Conservation (phyloP, 2,797 vertebrate genomes). For the Darevskia nairensis region DNA sequence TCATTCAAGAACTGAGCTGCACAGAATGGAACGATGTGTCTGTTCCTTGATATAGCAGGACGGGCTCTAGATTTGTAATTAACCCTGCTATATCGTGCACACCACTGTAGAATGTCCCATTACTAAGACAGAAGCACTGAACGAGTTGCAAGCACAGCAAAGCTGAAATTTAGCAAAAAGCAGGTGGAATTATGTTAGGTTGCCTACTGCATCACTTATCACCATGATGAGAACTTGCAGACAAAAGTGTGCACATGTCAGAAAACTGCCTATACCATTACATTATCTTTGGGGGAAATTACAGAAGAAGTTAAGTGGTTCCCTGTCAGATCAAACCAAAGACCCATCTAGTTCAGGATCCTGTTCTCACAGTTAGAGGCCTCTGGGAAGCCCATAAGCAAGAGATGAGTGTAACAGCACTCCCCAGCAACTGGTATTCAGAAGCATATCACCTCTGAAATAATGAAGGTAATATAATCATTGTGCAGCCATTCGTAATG, state of each 20-base stretch:
- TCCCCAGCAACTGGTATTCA: too few relatives aligned
- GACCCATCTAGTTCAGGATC: too few relatives aligned
- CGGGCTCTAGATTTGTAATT: background rate
- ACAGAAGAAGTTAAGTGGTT: background rate
- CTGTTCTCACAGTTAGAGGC: too few relatives aligned
- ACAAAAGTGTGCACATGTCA: background rate
- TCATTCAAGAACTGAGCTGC: conserved; percentile 53
- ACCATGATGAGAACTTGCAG: background rate
- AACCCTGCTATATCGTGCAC: conserved; percentile 53
- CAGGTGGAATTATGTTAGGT: background rate
- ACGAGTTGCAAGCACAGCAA: conserved; percentile 26
- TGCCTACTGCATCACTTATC: background rate
- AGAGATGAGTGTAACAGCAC: too few relatives aligned
- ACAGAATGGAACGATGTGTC: conserved; percentile 30
- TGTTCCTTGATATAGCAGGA: background rate
- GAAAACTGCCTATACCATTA: background rate
- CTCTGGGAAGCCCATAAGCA: too few relatives aligned
- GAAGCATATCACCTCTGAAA: too few relatives aligned
- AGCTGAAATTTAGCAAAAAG: background rate
- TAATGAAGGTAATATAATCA: too few relatives aligned
- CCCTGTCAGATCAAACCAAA: too few relatives aligned
- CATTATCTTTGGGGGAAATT: background rate
- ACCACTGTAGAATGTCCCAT: conserved; percentile 45
- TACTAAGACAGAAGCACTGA: background rate
- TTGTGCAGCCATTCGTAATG: too few relatives aligned